Percentiles rank a stretch among this genome's conserved stretches.
phyloP scores from a whole-genome alignment of 2,113 vertebrate species.

The Sander vitreus region DNA sequence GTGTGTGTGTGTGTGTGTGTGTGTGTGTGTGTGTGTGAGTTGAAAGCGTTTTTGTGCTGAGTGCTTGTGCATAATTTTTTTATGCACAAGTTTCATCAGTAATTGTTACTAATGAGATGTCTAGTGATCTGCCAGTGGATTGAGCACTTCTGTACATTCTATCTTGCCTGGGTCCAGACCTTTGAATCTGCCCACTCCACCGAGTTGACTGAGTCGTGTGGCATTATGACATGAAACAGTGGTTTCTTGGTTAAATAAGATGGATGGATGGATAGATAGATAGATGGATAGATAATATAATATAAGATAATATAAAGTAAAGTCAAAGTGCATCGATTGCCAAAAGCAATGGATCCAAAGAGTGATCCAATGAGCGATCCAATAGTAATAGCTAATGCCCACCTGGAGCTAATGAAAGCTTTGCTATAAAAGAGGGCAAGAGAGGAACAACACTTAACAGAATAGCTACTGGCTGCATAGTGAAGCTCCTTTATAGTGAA shows the following conservation, averaged over 20 bases:
- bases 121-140: slow-evolving; percentile 59
- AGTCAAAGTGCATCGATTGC: too few relatives aligned
- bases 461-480: slow-evolving; percentile 18
- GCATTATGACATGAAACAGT: too few relatives aligned
- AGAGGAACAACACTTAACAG: slow-evolving; percentile 25
- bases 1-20: neutral
- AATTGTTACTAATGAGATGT: slow-evolving; percentile 78
- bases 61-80: slow-evolving; percentile 61
- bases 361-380: too few relatives aligned
- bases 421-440: slow-evolving; percentile 25
- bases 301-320: too few relatives aligned
- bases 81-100: slow-evolving; percentile 70
- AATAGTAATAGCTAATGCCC: slow-evolving; percentile 17
- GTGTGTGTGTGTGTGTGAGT: neutral
- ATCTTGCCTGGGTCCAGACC: neutral
- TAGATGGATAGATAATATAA: too few relatives aligned
- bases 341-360: too few relatives aligned
- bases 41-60: slow-evolving; percentile 24
- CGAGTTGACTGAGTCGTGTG: too few relatives aligned
- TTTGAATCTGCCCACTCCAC: too few relatives aligned
- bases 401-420: slow-evolving; percentile 49
- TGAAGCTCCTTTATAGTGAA: slow-evolving; percentile 33
- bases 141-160: slow-evolving; percentile 52
- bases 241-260: too few relatives aligned
- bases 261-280: too few relatives aligned